Conservation (phyloP, 2,113 vertebrate species). For the Grus americana region DNA sequence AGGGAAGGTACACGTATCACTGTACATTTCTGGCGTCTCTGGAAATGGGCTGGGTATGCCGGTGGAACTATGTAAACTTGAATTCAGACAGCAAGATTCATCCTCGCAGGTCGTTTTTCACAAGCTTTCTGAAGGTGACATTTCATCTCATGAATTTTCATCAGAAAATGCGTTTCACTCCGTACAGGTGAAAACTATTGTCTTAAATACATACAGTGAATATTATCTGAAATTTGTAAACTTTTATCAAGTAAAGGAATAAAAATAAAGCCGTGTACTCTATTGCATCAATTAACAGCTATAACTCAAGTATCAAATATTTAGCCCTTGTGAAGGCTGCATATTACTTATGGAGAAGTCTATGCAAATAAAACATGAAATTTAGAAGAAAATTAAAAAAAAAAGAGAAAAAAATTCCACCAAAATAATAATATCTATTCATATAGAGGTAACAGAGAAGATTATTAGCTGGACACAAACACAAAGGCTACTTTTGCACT, state of each 20-base stretch:
- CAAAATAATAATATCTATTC: not conserved
- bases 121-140: not conserved
- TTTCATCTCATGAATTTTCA: conserved; percentile 18
- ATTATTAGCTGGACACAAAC: not conserved
- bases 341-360: not conserved
- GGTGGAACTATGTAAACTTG: not conserved
- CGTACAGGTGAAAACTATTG: not conserved
- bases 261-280: not conserved
- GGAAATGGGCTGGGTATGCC: not conserved
- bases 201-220: not conserved
- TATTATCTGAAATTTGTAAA: not conserved
- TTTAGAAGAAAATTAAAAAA: not conserved
- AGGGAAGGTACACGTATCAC: not conserved
- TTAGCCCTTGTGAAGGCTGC: not conserved
- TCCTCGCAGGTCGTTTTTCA: not conserved
- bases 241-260: not conserved
- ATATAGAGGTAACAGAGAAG: not conserved
- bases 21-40: not conserved
- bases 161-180: not conserved
- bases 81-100: not conserved
- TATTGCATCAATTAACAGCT: not conserved
- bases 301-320: not conserved
- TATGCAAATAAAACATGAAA: not conserved
- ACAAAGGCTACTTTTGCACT: not conserved
- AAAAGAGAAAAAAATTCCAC: fast-evolving